phyloP scores from a whole-genome alignment of 2,888 invertebrate genomes.

The Hyposoter didymator region DNA sequence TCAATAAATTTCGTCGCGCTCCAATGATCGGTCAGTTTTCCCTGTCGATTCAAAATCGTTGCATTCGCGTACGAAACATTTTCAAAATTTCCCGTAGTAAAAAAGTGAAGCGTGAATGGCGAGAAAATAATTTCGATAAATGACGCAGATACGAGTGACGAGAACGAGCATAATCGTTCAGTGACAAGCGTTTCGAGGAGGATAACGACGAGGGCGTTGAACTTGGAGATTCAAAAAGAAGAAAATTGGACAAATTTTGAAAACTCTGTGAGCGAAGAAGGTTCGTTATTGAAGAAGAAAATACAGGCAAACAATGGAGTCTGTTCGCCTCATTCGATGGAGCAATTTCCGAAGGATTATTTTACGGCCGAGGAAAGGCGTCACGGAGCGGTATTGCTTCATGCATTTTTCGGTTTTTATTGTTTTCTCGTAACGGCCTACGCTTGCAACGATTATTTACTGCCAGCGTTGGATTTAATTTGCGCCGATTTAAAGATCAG shows the following conservation, averaged over 20 bases:
- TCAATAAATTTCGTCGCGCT: too few relatives aligned
- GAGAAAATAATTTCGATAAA: neutral
- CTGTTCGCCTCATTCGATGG: conserved; percentile 83
- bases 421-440: conserved; percentile 94
- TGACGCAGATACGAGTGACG: conserved; percentile 10
- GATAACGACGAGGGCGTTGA: conserved; percentile 1
- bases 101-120: neutral
- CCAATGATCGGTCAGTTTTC: too few relatives aligned
- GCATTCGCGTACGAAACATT: too few relatives aligned
- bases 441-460: conserved; percentile 96
- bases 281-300: neutral
- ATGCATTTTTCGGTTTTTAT: conserved; percentile 91
- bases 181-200: neutral
- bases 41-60: too few relatives aligned
- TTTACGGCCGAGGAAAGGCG: conserved; percentile 88
- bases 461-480: conserved; percentile 95
- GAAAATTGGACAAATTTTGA: neutral
- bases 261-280: conserved; percentile 1
- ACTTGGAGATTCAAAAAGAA: neutral
- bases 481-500: conserved; percentile 92
- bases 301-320: conserved; percentile 43
- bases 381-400: conserved; percentile 92
- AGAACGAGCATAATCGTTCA: conserved; percentile 9
- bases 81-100: too few relatives aligned
- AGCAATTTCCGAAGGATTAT: conserved; percentile 87